phyloP scores from a whole-genome alignment of 2,113 vertebrate genomes.

The Lipophrys pholis region DNA sequence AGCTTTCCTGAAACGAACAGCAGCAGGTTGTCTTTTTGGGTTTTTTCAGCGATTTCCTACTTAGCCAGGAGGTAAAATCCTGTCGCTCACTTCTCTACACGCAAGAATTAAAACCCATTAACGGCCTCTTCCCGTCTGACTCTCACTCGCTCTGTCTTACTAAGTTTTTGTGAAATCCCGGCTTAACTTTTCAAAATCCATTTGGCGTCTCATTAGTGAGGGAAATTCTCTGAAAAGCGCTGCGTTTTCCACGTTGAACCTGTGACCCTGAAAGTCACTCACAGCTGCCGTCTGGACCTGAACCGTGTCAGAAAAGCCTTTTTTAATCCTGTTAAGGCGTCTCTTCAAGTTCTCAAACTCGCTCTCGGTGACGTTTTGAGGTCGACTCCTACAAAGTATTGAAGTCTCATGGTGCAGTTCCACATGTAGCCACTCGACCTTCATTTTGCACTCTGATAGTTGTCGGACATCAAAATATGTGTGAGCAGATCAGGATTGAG shows the following conservation, averaged over 20 bases:
- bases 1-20: background rate
- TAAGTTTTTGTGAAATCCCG: too few relatives aligned
- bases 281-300: slow-evolving; percentile 3
- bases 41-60: background rate
- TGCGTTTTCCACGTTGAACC: background rate
- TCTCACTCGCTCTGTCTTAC: background rate
- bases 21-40: background rate
- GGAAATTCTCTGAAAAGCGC: background rate
- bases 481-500: too few relatives aligned
- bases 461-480: too few relatives aligned
- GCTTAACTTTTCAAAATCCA: slow-evolving; percentile 22
- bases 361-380: background rate
- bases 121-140: background rate
- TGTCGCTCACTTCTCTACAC: slow-evolving; percentile 4
- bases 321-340: background rate
- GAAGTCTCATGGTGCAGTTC: background rate
- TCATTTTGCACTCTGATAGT: too few relatives aligned
- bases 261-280: slow-evolving; percentile 6
- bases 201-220: slow-evolving; percentile 4
- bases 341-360: background rate
- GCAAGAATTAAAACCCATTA: slow-evolving; percentile 23
- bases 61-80: slow-evolving; percentile 17
- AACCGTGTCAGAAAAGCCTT: background rate
- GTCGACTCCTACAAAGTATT: background rate
- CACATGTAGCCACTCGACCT: too few relatives aligned